Base-by-base conservation (phyloP, 1,140 invertebrate genomes). In the Drosophila murphyi region DNA sequence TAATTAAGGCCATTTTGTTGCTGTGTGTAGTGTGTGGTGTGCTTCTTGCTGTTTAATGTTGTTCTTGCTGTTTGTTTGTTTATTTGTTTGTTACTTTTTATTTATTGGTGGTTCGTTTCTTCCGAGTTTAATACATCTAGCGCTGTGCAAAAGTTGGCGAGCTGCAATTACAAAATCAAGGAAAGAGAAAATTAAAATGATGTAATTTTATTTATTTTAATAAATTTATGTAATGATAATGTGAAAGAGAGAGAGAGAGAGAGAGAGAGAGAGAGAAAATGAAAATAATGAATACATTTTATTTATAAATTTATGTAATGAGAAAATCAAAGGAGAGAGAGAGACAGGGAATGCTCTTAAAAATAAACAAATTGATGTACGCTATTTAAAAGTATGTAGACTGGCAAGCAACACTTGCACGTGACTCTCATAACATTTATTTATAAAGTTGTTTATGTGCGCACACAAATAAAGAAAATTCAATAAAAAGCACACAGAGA, bases 1-100 rank as follows among this genome's bases (percentile, higher is more conserved):
- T 94, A 93, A 95, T 93, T 92, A 95, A 94, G 91, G 94, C 94
- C 94, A 95, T 95, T 89, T 86, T 89, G 80, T 89, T 89, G 73
- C 81, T 89, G 71, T 83, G 65, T 88, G 78, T 87, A 20, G 72
- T 82, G 32, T 79, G 64, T 68, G 57, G 43, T 76, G 65, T 72
- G 47, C 39, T 72, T 67, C 50, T 70, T 50, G 56, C 59, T 69
- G 61, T 45, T 57, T 31, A 20, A 54, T 10, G 28, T 52, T 59
- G 29, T 55, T 71, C 7, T 20, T 69, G 7, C 28, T 62, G 37
- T 20, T 71, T 48, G 31, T 71, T 41, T 63, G 6, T 55, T 31
- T 55, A 31, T 48, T 51, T 48, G 31, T 71, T 41, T 63, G 6
- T 55, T 31, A 20, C 20, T 55, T 20, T 48, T 51, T 34, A 12